Base-by-base conservation (phyloP, 2,888 invertebrate genomes). In the Brachypalpus laphriformis region DNA sequence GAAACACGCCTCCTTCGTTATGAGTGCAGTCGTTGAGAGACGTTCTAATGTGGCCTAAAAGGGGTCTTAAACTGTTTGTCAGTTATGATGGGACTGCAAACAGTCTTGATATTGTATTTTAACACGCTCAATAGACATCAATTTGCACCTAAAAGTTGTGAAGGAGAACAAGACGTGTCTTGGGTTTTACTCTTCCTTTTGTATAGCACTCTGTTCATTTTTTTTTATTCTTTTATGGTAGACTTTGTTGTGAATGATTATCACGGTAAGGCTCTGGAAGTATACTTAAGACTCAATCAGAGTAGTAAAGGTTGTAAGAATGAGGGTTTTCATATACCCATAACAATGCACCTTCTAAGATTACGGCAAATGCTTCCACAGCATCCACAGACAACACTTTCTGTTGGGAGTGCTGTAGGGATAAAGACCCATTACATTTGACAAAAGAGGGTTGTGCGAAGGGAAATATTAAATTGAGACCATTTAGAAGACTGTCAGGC, bases 41-140 rank as follows among this genome's bases (percentile, higher is more conserved):
- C 87, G 87, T 88, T 87, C 87, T 87, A 82, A 86, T 82, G 74
- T 83, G 87, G 85, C 80, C 80, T 87, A 87, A 82, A 87, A 86
- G 82, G 82, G 80, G 81, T 76, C 81, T 77, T 81, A 76, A 83
- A 83, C 72, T 82, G 77, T 74, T 80, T 85, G 83, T 87, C 87
- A 87, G 82, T 82, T 86, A 75, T 83, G 86, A 82, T 83, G 82
- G 82, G 86, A 87, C 70, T 87, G 87, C 87, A 87, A 87, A 87
- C 86, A 86, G 87, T 82, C 80, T 80, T 72, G 86, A 86, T 87
- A 87, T 87, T 86, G 87, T 87, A 86, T 82, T 78, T 80, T 77
- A 85, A 85, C 86, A 68, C 72, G 78, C 76, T 80, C 87, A 86
- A 86, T 87, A 85, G 86, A 86, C 82, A 75, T 82, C 85, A 85